phyloP scores from a whole-genome alignment of 2,888 invertebrate species.

The Cotesia congregata region DNA sequence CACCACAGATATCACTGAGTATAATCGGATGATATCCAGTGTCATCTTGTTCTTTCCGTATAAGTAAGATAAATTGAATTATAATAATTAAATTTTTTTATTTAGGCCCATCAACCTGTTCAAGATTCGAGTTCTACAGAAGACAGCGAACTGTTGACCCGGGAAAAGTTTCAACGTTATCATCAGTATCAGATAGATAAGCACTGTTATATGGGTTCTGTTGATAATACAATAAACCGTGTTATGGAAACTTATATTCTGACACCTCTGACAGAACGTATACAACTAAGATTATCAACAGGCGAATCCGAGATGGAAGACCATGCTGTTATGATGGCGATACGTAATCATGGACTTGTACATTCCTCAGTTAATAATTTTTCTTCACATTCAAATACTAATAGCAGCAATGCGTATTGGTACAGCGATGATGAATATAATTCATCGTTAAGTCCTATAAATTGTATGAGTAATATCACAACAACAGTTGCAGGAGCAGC shows the following conservation, averaged over 20 bases:
- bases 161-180: constrained; percentile 73
- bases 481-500: neutral
- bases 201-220: constrained; percentile 70
- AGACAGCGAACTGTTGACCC: constrained; percentile 56
- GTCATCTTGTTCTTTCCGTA: no score
- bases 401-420: constrained; percentile 22
- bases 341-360: constrained; percentile 78
- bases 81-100: neutral
- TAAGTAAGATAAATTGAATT: neutral
- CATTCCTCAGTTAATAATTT: constrained; percentile 48
- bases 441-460: constrained; percentile 17
- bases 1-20: no score
- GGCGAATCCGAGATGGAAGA: constrained; percentile 77
- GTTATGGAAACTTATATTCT: constrained; percentile 77
- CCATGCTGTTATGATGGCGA: constrained; percentile 82
- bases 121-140: constrained; percentile 18
- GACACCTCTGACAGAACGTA: constrained; percentile 70
- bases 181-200: constrained; percentile 79
- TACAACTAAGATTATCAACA: constrained; percentile 59
- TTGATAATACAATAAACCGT: constrained; percentile 80
- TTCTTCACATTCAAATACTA: constrained; percentile 41
- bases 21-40: no score
- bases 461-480: neutral
- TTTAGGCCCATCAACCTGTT: constrained; percentile 26
- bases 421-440: constrained; percentile 39